Percentiles rank a stretch among this genome's conserved stretches.
phyloP scores from a whole-genome alignment of 2,888 invertebrate genomes.

The Catocala fraxini region DNA sequence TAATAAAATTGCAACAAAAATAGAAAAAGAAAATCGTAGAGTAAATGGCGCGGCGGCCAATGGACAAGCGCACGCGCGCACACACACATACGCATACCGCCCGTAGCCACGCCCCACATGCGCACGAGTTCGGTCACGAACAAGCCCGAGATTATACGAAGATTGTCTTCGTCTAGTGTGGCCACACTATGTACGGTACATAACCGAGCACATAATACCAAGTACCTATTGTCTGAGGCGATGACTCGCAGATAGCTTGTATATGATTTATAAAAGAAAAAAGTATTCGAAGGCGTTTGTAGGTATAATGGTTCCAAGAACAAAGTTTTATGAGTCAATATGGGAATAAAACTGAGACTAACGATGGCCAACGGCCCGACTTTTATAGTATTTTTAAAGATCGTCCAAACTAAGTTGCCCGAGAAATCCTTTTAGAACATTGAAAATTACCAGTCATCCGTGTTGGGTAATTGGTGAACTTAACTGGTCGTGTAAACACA shows the following conservation, averaged over 20 bases:
- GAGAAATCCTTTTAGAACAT: constrained; percentile 20
- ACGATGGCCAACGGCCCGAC: constrained; percentile 24
- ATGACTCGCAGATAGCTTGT: constrained; percentile 52
- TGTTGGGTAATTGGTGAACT: too few species aligned
- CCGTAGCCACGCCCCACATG: constrained; percentile 64
- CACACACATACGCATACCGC: constrained; percentile 59
- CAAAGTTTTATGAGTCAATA: constrained; percentile 50
- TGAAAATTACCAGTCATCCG: neutral
- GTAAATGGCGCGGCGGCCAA: constrained; percentile 48
- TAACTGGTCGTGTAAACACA: too few species aligned
- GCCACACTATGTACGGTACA: constrained; percentile 44
- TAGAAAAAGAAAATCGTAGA: constrained; percentile 30
- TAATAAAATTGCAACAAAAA: constrained; percentile 37
- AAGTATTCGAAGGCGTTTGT: constrained; percentile 48
- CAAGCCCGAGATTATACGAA: constrained; percentile 74
- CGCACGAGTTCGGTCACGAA: constrained; percentile 78
- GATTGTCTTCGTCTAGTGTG: constrained; percentile 79
- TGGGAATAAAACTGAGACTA: constrained; percentile 34
- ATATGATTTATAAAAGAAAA: constrained; percentile 53
- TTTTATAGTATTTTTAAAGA: constrained; percentile 40
- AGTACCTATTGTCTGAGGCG: constrained; percentile 60
- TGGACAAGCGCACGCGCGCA: constrained; percentile 60
- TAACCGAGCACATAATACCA: constrained; percentile 48
- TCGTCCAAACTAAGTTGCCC: constrained; percentile 30
- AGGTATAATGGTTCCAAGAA: constrained; percentile 50